Conservation (phyloP, 2,797 vertebrate species). For the Cossypha caffra region DNA sequence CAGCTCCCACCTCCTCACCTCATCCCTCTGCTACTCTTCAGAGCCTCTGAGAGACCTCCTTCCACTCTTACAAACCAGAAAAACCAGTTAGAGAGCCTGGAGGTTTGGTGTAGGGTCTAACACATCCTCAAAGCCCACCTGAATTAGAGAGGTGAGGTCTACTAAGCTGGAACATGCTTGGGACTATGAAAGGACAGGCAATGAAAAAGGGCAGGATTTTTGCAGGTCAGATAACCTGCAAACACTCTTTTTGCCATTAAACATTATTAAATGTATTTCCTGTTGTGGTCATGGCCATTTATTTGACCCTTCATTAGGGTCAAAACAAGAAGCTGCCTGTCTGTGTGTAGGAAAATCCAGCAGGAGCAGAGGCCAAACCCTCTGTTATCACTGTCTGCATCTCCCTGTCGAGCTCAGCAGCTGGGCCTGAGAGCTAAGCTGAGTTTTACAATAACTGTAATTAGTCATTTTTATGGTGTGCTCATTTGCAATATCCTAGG, state of each 20-base stretch:
- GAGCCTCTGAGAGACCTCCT: background rate
- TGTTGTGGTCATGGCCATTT: background rate
- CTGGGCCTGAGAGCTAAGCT: background rate
- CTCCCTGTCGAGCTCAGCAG: constrained; percentile 3
- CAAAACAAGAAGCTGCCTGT: background rate
- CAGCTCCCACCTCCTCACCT: background rate
- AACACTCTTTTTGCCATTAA: background rate
- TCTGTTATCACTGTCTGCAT: constrained; percentile 22
- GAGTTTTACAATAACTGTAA: constrained; percentile 47
- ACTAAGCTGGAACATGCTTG: background rate
- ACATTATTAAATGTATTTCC: background rate
- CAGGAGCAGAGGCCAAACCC: background rate
- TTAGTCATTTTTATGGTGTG: constrained; percentile 49
- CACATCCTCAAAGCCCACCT: background rate
- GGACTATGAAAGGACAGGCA: background rate
- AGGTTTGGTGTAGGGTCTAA: background rate
- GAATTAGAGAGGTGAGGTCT: background rate
- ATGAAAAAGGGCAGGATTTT: background rate
- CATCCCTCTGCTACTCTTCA: background rate
- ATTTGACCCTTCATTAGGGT: background rate
- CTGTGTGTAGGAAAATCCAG: background rate
- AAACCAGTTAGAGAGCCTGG: background rate
- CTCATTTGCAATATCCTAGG: constrained; percentile 53
- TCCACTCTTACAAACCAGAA: background rate
- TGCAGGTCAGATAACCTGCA: background rate